These are phyloP conservation scores for Autographa pulchrina DNA, from an alignment of 2,888 invertebrate genomes.

Conservation along the genomic window DNA sequence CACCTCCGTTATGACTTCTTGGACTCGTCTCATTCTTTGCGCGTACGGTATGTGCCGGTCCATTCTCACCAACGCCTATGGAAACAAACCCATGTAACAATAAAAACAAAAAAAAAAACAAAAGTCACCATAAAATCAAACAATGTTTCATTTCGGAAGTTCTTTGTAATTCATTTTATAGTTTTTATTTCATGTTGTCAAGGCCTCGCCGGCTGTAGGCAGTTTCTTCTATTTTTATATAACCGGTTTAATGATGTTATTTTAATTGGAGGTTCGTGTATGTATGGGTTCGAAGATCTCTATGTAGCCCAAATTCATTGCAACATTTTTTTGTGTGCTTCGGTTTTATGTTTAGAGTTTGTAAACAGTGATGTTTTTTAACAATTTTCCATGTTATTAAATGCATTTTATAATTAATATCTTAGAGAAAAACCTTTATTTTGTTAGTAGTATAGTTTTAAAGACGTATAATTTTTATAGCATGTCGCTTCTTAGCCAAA, in stretches of 20 bases:
- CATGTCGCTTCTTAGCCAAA: too few species aligned
- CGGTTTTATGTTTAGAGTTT: background rate
- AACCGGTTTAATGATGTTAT: constrained; percentile 29
- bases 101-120: background rate
- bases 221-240: constrained; percentile 19
- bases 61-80: constrained; percentile 95
- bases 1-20: constrained; percentile 96
- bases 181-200: constrained; percentile 33
- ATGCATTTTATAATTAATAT: too few species aligned
- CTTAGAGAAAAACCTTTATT: too few species aligned
- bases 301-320: constrained; percentile 1
- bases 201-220: constrained; percentile 20
- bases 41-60: constrained; percentile 92
- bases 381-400: background rate
- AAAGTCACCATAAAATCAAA: constrained; percentile 3
- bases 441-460: too few species aligned
- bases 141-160: constrained; percentile 5
- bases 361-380: too few species aligned
- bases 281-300: background rate
- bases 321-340: constrained; percentile 3
- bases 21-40: constrained; percentile 93
- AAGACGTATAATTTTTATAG: too few species aligned
- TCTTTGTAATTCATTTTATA: background rate
- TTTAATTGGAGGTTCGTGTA: constrained; percentile 7
- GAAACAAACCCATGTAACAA: background rate